These are phyloP conservation scores for Orthosia incerta DNA, from an alignment of 2,888 invertebrate species.

Conservation along the genomic window DNA sequence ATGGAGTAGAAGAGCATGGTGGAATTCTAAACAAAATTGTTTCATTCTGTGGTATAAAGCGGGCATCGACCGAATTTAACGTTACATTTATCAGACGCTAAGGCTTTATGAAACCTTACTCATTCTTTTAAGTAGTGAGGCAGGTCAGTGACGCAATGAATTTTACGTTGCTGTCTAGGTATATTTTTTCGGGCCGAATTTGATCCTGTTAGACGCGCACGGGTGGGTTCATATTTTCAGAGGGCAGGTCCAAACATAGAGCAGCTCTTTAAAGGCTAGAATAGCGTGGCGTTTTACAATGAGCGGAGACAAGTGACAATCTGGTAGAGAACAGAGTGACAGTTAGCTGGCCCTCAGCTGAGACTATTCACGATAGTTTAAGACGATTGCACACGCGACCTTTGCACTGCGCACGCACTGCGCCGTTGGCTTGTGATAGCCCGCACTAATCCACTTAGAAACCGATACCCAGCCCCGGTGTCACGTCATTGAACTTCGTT, in stretches of 20 bases:
- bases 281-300: constrained; percentile 11
- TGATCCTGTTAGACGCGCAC: constrained; percentile 56
- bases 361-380: constrained; percentile 67
- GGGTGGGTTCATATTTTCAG: constrained; percentile 48
- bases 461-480: constrained; percentile 68
- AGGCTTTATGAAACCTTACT: constrained; percentile 62
- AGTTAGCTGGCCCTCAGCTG: constrained; percentile 62
- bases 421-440: constrained; percentile 78
- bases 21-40: constrained; percentile 57
- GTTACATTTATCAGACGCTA: constrained; percentile 44
- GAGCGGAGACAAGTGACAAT: constrained; percentile 48
- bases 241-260: constrained; percentile 17
- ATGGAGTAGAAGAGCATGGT: constrained; percentile 50
- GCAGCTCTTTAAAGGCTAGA: constrained; percentile 20
- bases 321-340: constrained; percentile 70
- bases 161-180: constrained; percentile 39
- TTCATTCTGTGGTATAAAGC: constrained; percentile 25
- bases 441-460: constrained; percentile 80
- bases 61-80: constrained; percentile 49
- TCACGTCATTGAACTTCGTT: constrained; percentile 74
- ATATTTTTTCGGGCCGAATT: constrained; percentile 42
- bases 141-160: constrained; percentile 57
- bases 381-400: constrained; percentile 76
- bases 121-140: constrained; percentile 53
- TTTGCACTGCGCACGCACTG: constrained; percentile 78